Evolutionary conservation across 2,888 invertebrate species (phyloP), one percentile per base, ranked within the genome.

Genomic region (Polydrusus tereticollis): DNA sequence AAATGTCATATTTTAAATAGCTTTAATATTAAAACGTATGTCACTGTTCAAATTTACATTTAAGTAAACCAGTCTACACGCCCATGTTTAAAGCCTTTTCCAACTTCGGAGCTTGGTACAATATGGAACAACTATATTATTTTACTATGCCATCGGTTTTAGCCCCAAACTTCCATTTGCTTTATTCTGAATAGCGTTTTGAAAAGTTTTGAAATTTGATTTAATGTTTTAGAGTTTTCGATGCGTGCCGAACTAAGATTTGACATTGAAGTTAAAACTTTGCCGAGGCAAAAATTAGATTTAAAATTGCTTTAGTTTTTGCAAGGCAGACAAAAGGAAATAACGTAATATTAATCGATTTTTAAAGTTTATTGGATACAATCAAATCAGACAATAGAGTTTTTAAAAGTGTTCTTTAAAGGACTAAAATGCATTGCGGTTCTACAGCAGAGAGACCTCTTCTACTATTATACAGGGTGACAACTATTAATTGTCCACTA

Each of bases 201-300:
- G 59, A 69, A 63, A 63, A 73, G 73, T 73, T 73, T 69, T 64
- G 55, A 73, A 73, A 73, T 69, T 73, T 73, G 73, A 73, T 73
- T 73, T 73, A 73, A 69, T 73, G 73, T 73, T 73, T 69, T 65
- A 65, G 65, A 73, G 73, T 73, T 73, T 60, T 57, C 64, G 69
- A 73, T 73, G 73, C 73, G 73, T 73, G 73, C 73, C 33, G 69
- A 69, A 73, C 63, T 63, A 50, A 63, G 45, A 69, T 69, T 73
- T 69, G 69, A 64, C 73, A 65, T 69, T 71, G 43, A 71, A 66
- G 65, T 66, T 66, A 38, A 65, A 71, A 71, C 71, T 71, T 66
- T 71, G 60, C 62, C 55, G 52, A 60, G 59, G 73, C 59, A 69
- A 73, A 71, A 73, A 73, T 73, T 73, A 69, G 73, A 69, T 73